These are phyloP conservation scores for Bubo scandiacus DNA, from an alignment of 2,113 vertebrate genomes.

Conservation along the genomic window DNA sequence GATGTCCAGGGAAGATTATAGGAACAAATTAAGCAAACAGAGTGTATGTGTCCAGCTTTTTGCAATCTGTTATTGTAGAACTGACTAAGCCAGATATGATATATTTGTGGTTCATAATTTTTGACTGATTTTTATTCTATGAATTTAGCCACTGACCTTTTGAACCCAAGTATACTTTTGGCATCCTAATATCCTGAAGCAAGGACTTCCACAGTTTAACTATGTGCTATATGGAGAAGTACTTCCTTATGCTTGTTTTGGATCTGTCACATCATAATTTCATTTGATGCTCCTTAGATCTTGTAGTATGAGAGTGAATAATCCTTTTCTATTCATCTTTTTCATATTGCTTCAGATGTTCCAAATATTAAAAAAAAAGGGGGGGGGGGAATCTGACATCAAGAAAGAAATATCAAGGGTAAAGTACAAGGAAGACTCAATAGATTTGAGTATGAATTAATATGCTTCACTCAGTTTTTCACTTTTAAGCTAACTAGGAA, in stretches of 20 bases:
- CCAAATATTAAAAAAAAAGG: not conserved
- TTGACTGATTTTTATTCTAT: not conserved
- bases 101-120: not conserved
- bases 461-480: not conserved
- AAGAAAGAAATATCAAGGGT: not conserved
- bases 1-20: conserved; percentile 1
- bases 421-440: not conserved
- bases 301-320: conserved; percentile 41
- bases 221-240: conserved; percentile 53
- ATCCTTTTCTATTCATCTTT: conserved; percentile 50
- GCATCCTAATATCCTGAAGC: conserved; percentile 54
- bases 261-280: conserved; percentile 62
- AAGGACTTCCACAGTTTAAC: conserved; percentile 34
- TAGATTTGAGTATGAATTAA: not conserved
- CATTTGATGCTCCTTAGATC: conserved; percentile 62
- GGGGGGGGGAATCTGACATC: not conserved
- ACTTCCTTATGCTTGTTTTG: conserved; percentile 67
- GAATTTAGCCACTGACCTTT: conserved; percentile 28
- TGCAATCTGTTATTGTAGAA: not conserved
- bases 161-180: conserved; percentile 26
- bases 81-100: not conserved
- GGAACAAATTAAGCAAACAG: not conserved
- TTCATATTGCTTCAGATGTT: conserved; percentile 55
- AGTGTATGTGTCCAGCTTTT: not conserved
- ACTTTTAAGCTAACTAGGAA: not conserved